Percentiles rank a stretch among this genome's conserved stretches.
Conservation (phyloP, 2,888 invertebrate species). For the Lasiommata megera region DNA sequence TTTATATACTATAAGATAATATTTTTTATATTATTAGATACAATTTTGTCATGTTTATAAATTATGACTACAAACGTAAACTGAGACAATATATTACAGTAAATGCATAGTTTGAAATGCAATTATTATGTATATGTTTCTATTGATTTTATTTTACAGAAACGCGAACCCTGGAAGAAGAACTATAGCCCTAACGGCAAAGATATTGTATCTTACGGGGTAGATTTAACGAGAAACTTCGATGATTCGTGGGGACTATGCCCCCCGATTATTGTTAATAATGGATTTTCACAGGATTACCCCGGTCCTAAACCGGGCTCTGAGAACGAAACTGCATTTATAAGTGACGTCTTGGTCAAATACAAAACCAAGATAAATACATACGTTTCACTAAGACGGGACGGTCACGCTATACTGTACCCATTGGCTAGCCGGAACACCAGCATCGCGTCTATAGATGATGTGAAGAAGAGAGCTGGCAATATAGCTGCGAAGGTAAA, state of each 20-base stretch:
- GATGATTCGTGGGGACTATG: conserved; percentile 56
- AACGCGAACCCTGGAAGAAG: conserved; percentile 51
- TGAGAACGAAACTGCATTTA: conserved; percentile 83
- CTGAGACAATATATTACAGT: no score
- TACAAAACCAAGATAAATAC: conserved; percentile 75
- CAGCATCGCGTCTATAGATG: conserved; percentile 23
- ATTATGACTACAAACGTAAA: no score
- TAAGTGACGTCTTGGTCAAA: conserved; percentile 78
- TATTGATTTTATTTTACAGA: conserved; percentile 30
- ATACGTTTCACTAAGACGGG: conserved; percentile 87
- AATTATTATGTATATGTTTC: no score
- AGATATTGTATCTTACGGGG: conserved; percentile 48
- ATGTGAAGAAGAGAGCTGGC: conserved; percentile 43
- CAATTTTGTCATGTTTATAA: no score
- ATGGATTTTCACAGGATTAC: conserved; percentile 59
- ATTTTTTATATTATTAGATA: no score
- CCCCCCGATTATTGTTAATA: conserved; percentile 29
- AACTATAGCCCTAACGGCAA: conserved; percentile 43
- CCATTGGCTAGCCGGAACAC: conserved; percentile 80
- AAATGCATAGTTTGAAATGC: no score
- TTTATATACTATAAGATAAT: no score
- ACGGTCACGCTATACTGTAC: conserved; percentile 83
- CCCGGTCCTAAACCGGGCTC: conserved; percentile 82
- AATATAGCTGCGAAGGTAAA: conserved; percentile 56
- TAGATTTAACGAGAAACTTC: conserved; percentile 66